Evolutionary conservation across 2,888 invertebrate species (phyloP).

Genomic region (Aphidoletes aphidimyza): DNA sequence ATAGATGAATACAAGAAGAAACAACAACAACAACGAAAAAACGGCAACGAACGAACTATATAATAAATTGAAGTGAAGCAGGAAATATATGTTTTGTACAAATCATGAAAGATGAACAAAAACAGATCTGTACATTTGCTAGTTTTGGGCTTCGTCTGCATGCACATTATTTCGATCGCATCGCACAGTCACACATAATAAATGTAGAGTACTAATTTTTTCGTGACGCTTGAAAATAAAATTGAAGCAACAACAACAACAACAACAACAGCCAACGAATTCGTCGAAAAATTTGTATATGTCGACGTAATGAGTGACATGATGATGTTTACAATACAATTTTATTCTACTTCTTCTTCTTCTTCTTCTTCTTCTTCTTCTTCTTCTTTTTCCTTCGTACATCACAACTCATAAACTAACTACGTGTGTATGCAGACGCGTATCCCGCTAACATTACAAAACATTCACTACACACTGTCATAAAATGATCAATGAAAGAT

Average conservation of each 20-base stretch:
- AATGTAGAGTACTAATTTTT: neutral
- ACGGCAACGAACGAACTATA: neutral
- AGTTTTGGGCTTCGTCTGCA: neutral
- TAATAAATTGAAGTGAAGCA: constrained; percentile 18
- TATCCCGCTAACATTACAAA: neutral
- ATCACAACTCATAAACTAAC: no score
- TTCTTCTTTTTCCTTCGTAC: neutral
- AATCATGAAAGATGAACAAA: neutral
- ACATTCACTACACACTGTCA: neutral
- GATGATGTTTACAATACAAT: neutral
- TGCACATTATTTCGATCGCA: neutral
- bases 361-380: neutral
- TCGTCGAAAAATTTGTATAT: constrained; percentile 11
- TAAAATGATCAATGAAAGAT: neutral
- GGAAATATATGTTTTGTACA: constrained; percentile 30
- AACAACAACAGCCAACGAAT: no score
- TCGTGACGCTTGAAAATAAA: neutral
- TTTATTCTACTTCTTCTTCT: neutral
- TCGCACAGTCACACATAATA: neutral
- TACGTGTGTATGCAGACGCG: neutral
- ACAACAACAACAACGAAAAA: neutral
- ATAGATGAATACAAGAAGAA: neutral
- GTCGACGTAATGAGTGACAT: constrained; percentile 1
- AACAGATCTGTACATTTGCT: neutral
- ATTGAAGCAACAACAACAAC: no score